phyloP scores from a whole-genome alignment of 2,797 vertebrate species.

The Leptodactylus fallax region DNA sequence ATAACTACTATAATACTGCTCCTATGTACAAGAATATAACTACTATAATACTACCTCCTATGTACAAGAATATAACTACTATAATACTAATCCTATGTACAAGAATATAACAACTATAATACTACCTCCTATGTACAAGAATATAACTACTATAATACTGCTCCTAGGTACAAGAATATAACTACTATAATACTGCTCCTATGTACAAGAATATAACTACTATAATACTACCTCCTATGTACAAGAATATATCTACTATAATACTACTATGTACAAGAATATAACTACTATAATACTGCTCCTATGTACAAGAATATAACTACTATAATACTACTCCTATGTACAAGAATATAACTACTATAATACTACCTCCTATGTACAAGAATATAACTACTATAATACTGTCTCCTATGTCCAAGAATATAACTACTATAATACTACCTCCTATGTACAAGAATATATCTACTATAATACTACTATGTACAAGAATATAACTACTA shows the following conservation, averaged over 20 bases:
- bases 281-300: slow-evolving; percentile 8
- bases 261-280: neutral
- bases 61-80: slow-evolving; percentile 4
- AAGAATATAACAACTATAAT: slow-evolving; percentile 7
- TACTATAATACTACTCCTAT: slow-evolving; percentile 3
- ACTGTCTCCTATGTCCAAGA: neutral
- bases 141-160: slow-evolving; percentile 3
- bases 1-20: slow-evolving; percentile 11
- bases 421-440: too few species aligned
- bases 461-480: too few species aligned
- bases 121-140: neutral
- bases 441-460: too few species aligned
- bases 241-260: slow-evolving; percentile 4
- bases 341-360: slow-evolving; percentile 3
- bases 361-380: neutral
- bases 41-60: neutral
- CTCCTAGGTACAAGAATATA: neutral
- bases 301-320: slow-evolving; percentile 1
- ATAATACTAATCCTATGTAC: neutral
- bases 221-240: neutral
- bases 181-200: slow-evolving; percentile 9
- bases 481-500: too few species aligned
- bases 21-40: slow-evolving; percentile 2
- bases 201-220: neutral
- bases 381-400: neutral